phyloP scores from a whole-genome alignment of 2,797 vertebrate genomes.

The Echiichthys vipera region DNA sequence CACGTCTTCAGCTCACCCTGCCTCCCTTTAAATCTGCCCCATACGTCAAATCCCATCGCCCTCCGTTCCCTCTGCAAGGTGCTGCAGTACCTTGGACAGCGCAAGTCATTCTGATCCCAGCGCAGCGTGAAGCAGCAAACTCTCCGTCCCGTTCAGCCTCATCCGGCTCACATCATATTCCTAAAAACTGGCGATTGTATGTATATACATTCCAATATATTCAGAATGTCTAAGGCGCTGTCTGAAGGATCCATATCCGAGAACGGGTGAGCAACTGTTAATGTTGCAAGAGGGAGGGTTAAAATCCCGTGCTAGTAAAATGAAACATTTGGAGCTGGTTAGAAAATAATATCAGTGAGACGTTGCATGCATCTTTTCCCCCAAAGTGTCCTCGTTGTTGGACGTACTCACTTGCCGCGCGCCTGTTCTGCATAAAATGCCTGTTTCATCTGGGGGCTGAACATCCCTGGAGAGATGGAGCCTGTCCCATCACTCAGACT shows the following conservation, averaged over 20 bases:
- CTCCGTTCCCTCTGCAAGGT: conserved; percentile 4
- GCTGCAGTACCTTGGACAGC: conserved; percentile 85
- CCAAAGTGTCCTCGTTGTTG: not conserved
- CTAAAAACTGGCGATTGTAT: too few species aligned
- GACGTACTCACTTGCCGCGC: not conserved
- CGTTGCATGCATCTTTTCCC: not conserved
- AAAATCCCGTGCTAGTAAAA: not conserved
- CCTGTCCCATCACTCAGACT: not conserved
- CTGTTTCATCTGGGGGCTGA: not conserved
- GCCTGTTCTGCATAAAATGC: conserved; percentile 16
- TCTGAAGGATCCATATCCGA: not conserved
- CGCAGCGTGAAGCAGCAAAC: conserved; percentile 9
- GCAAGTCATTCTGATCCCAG: conserved; percentile 22
- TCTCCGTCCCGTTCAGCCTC: not conserved
- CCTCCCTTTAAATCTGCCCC: conserved; percentile 17
- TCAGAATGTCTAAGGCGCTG: not conserved
- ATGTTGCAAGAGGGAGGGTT: not conserved
- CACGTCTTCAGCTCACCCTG: not conserved
- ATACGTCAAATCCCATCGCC: not conserved
- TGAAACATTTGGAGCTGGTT: too few species aligned
- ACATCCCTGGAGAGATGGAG: conserved; percentile 4
- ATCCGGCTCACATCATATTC: not conserved
- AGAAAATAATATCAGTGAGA: not conserved
- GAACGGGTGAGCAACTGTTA: not conserved
- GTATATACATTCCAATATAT: not conserved